Percentiles rank a stretch among this genome's conserved stretches.
Evolutionary conservation across 2,797 vertebrate species (phyloP).

Genomic region (Rhabdophis nuchalis): DNA sequence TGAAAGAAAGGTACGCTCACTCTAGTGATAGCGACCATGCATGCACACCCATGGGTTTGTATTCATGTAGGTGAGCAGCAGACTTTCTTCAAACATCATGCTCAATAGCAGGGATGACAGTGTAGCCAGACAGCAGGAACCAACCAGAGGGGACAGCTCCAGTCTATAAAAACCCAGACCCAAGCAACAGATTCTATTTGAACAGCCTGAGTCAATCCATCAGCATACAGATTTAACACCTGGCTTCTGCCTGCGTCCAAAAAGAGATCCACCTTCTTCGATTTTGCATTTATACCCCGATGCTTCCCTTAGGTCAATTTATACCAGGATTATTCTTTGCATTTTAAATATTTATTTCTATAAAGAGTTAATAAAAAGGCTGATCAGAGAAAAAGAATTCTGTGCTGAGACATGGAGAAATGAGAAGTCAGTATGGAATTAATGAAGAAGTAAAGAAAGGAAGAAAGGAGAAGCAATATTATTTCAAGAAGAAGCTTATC

Average conservation of each 20-base stretch:
- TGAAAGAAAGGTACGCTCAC: neutral
- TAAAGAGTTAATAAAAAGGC: accelerated
- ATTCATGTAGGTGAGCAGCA: neutral
- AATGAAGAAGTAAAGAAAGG: accelerated
- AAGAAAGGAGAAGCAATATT: neutral
- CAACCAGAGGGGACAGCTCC: conserved; percentile 27
- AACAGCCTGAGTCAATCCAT: neutral
- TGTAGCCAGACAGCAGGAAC: neutral
- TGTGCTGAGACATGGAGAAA: neutral
- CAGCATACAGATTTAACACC: neutral
- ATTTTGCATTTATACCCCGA: neutral
- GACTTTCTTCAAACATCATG: neutral
- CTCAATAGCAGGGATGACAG: neutral
- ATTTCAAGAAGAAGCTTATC: neutral
- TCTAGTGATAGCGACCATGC: neutral
- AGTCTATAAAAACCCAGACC: conserved; percentile 39
- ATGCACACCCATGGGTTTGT: neutral
- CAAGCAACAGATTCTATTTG: neutral
- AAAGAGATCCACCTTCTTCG: neutral
- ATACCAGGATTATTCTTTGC: neutral
- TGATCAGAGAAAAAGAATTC: neutral
- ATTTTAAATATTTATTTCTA: neutral
- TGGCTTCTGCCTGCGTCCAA: neutral
- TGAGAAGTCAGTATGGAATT: neutral
- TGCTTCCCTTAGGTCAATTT: neutral